A percentile compares a stretch with the other conserved stretches of the same genome.
phyloP scores from a whole-genome alignment of 2,888 invertebrate genomes.

The Ophraella communa region DNA sequence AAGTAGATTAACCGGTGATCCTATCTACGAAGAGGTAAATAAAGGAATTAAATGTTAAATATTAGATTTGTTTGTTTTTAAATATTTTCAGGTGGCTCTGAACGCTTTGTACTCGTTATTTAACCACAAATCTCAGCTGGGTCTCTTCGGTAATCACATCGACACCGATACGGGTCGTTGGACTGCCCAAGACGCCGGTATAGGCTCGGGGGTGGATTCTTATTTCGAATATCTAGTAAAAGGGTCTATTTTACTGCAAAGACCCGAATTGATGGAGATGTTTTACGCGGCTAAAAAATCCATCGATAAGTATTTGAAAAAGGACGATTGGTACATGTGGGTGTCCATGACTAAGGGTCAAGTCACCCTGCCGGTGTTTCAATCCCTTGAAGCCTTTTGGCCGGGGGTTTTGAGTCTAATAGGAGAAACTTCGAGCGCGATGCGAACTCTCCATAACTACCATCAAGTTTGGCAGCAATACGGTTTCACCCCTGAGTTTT shows the following conservation, averaged over 20 bases:
- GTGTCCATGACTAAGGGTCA: constrained; percentile 97
- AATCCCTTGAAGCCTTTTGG: constrained; percentile 98
- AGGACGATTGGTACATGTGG: constrained; percentile 99
- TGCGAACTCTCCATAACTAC: constrained; percentile 94
- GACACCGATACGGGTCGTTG: constrained; percentile 93
- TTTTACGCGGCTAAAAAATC: constrained; percentile 80
- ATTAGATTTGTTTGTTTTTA: not conserved
- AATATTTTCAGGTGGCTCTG: constrained; percentile 74
- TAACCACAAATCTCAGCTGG: constrained; percentile 84
- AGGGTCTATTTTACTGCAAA: constrained; percentile 87
- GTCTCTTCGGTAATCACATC: constrained; percentile 95
- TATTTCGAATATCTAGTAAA: constrained; percentile 99
- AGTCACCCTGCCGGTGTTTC: constrained; percentile 96
- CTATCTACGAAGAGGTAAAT: constrained; percentile 87
- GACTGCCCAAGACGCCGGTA: constrained; percentile 98
- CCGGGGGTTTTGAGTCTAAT: constrained; percentile 90
- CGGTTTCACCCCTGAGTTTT: constrained; percentile 98
- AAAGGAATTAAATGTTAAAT: too few species aligned
- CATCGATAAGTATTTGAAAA: constrained; percentile 85
- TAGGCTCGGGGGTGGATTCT: constrained; percentile 95
- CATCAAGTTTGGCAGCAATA: constrained; percentile 97
- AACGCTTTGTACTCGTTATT: constrained; percentile 90
- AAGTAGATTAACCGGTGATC: constrained; percentile 91
- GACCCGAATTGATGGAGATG: constrained; percentile 88
- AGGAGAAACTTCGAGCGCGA: constrained; percentile 88